Percentiles rank a stretch among this genome's conserved stretches.
Evolutionary conservation across 2,797 vertebrate genomes (phyloP).

Genomic region (Botia kubotai): DNA sequence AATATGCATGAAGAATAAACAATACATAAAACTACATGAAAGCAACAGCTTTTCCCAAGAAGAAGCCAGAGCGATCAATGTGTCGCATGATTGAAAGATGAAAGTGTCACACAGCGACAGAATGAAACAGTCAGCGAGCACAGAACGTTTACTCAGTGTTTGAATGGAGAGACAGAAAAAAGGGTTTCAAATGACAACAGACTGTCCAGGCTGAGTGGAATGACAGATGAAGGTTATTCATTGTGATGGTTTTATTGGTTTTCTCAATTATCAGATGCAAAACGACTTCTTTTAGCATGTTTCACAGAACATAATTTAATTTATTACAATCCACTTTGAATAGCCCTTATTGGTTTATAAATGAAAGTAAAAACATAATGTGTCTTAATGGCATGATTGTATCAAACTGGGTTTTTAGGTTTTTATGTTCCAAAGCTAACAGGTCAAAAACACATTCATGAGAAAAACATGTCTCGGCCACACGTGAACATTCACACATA

Average conservation of each 20-base stretch:
- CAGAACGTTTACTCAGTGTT: not conserved
- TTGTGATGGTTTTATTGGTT: not conserved
- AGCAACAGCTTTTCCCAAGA: slow-evolving; percentile 11
- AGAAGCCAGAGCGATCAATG: slow-evolving; percentile 31
- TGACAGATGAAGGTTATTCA: not conserved
- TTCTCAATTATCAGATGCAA: slow-evolving; percentile 1
- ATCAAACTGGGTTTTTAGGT: not conserved
- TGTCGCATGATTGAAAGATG: slow-evolving; percentile 34
- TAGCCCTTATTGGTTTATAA: not conserved
- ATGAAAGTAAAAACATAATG: not conserved
- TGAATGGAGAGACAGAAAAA: slow-evolving; percentile 6
- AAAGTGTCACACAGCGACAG: slow-evolving; percentile 27
- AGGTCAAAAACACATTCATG: slow-evolving; percentile 15
- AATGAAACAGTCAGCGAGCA: slow-evolving; percentile 20
- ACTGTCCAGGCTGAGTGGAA: not conserved
- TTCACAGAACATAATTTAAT: not conserved
- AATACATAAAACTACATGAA: slow-evolving; percentile 43
- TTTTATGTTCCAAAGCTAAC: not conserved
- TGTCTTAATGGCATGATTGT: not conserved
- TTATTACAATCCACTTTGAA: not conserved
- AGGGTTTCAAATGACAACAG: not conserved
- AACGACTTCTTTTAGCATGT: not conserved
- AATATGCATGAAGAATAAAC: slow-evolving; percentile 41
- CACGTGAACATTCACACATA: not conserved
- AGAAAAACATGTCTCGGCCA: slow-evolving; percentile 1